phyloP scores from a whole-genome alignment of 1,140 invertebrate genomes.

The Oedothorax gibbosus region DNA sequence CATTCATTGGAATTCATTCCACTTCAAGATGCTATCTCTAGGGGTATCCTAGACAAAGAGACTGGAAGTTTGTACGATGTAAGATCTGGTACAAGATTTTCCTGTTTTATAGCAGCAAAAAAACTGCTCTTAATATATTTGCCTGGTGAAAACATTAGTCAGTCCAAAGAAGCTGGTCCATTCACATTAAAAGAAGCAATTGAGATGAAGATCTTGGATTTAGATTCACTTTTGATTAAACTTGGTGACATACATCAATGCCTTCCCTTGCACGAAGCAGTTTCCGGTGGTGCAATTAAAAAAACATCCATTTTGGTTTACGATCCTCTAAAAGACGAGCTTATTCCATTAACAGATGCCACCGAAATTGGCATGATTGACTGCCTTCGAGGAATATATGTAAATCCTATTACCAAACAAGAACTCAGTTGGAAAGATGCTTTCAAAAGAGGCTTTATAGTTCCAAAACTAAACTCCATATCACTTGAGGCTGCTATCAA shows the following conservation, averaged over 20 bases:
- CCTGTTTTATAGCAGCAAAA: conserved; percentile 86
- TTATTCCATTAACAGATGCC: conserved; percentile 77
- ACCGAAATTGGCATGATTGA: conserved; percentile 67
- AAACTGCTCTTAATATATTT: conserved; percentile 74
- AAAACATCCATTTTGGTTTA: conserved; percentile 79
- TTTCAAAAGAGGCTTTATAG: conserved; percentile 76
- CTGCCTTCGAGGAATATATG: conserved; percentile 23
- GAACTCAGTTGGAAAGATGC: conserved; percentile 78
- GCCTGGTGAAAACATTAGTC: background rate
- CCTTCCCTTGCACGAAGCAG: conserved; percentile 86
- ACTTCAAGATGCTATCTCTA: conserved; percentile 80
- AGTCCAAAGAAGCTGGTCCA: background rate
- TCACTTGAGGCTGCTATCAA: conserved; percentile 81
- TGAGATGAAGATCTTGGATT: conserved; percentile 41
- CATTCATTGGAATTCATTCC: conserved; percentile 76
- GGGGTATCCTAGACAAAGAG: conserved; percentile 80
- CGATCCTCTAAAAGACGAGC: conserved; percentile 80
- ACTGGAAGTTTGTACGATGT: conserved; percentile 87
- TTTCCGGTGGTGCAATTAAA: conserved; percentile 82
- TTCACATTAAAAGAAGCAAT: conserved; percentile 60
- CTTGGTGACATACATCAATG: conserved; percentile 67
- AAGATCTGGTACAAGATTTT: conserved; percentile 80
- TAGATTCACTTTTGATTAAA: conserved; percentile 35
- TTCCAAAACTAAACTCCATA: conserved; percentile 78
- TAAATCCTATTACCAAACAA: conserved; percentile 77